Base-by-base conservation (phyloP, 2,797 vertebrate species). In the Sebastes oblongus region DNA sequence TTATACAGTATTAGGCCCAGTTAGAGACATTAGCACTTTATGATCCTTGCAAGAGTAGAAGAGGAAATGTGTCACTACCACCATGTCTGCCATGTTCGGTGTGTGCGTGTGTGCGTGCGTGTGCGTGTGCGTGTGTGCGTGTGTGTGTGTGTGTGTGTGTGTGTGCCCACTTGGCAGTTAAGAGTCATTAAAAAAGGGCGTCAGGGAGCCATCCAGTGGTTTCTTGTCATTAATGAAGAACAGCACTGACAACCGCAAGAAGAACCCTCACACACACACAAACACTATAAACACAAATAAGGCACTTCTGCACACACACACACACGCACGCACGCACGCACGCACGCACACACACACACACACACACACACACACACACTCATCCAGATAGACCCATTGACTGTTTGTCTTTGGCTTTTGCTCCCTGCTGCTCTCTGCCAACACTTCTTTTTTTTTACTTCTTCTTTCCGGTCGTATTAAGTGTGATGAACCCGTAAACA, bases 141-240 rank as follows among this genome's bases (percentile, higher is more conserved):
- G 72, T 62, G 55, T 72, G 72, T 70, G 68, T 0, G 30, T 9
- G 29, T 30, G 29, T 81, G 55, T 69, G 56, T 78, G 72, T 74
- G 72, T 76, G 78, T 89, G 69, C 87, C 86, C 89, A 91, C 86
- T 95, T 95, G 94, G 93, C 94, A 94, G 77, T 91, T 76, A 71
- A 65, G 86, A 91, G 66, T 93, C 93, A 95, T 96, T 95, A 95
- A 95, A 95, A 94, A 76, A 86, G 91, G 93, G 93, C 76, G 89
- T 93, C 83, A 92, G 82, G 85, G 80, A 91, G 88, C 82, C 87
- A 86, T 89, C 77, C 82, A 91, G 90, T 60, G 87, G 86, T 92
- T 91, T 87, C 75, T 74, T 84, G 83, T 92, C 82, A 89, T 94
- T 95, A 93, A 94, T 93, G 85, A 90, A 88, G 78, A 92, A 86